Base-by-base conservation (phyloP, 2,113 vertebrate genomes). In the Plestiodon gilberti region DNA sequence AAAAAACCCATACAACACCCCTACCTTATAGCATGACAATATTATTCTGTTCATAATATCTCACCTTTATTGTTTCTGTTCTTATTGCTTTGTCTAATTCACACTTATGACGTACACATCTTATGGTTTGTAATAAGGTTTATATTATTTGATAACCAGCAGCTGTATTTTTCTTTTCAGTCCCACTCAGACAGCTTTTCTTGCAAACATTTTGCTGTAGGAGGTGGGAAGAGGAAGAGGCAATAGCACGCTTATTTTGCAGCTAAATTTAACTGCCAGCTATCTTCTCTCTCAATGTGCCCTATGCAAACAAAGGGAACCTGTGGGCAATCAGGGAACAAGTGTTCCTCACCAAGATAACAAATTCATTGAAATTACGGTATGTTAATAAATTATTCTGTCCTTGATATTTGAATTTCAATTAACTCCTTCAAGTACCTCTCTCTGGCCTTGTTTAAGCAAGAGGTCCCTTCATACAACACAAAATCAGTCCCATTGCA, bases 231-330 rank as follows among this genome's bases (percentile, higher is more conserved):
- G 43, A 87, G 89, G 88, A 89, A 93, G 85, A 92, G 59, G 92
- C 73, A 94, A 88, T 67, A 92, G 83, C 83, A 91, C 93, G 86
- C 93, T 92, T 1, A 0, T 78, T 88, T 79, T 13, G 33, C 1
- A 81, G 88, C 92, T 94, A 90, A 94, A 95, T 96, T 96, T 95
- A 95, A 91, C 91, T 85, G 92, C 89, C 83, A 82, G 89, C 92
- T 87, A 28, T 92, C 90, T 93, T 40, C 6, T 33, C 73, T 94
- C 40, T 89, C 81, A 73, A 84, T 64, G 52, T 85, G 75, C 71
- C n/a, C n/a, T 0, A 1, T 71, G 65, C 48, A 88, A 92, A 76
- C 62, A 85, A 67, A 78, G 55, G 75, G 69, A 74, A 33, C 81
- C 87, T 67, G 85, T 83, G 61, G 90, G 73, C 38, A 23, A 88